Evolutionary conservation across 2,797 vertebrate genomes (phyloP).

Genomic region (Centroberyx gerrardi): DNA sequence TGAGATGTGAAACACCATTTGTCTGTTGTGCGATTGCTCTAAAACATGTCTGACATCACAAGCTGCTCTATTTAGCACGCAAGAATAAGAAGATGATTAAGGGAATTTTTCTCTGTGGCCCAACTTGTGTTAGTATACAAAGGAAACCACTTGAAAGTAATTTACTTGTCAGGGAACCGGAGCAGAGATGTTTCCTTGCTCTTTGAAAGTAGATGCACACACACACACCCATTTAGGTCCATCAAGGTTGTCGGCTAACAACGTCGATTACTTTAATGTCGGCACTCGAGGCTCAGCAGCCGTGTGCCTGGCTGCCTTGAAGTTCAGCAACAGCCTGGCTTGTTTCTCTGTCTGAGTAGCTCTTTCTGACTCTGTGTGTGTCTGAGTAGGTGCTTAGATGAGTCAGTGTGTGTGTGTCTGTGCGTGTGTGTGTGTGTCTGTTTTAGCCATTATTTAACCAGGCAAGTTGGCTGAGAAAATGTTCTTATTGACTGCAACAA

Average conservation of each 20-base stretch:
- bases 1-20: constrained; percentile 28
- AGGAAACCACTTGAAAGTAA: constrained; percentile 38
- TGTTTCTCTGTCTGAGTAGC: background rate
- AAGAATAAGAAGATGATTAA: constrained; percentile 3
- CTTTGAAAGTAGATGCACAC: constrained; percentile 12
- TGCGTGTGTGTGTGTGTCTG: constrained; percentile 1
- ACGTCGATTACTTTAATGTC: constrained; percentile 29
- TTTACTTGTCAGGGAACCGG: constrained; percentile 21
- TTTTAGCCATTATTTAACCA: constrained; percentile 16
- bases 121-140: constrained; percentile 15
- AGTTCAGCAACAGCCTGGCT: constrained; percentile 24
- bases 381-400: constrained; percentile 9
- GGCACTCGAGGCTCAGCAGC: constrained; percentile 37
- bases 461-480: constrained; percentile 6
- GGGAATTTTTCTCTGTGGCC: background rate
- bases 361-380: constrained; percentile 29
- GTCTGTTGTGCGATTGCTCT: constrained; percentile 20
- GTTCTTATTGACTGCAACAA: background rate
- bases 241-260: constrained; percentile 46
- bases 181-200: constrained; percentile 20
- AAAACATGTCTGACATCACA: constrained; percentile 14
- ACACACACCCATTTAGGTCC: constrained; percentile 35
- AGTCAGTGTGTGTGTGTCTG: constrained; percentile 6
- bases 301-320: constrained; percentile 23
- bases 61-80: constrained; percentile 17